phyloP scores from a whole-genome alignment of 2,888 invertebrate species.

The Herminia tarsipennalis region DNA sequence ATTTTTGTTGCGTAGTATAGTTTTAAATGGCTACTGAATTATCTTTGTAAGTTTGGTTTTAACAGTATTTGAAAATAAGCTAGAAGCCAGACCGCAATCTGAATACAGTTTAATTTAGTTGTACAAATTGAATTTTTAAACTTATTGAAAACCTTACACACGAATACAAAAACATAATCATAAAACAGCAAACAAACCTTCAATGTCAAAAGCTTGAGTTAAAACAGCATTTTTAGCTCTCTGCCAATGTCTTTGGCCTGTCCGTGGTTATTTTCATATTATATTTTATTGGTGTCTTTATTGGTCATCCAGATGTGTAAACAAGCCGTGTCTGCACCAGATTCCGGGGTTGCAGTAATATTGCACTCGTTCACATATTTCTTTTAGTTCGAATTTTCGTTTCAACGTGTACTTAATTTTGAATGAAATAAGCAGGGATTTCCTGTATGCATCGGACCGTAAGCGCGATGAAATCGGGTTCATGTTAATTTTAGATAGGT shows the following conservation, averaged over 20 bases:
- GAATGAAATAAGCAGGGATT: slow-evolving; percentile 36
- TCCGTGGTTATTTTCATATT: slow-evolving; percentile 61
- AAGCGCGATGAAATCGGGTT: neutral
- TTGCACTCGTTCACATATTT: slow-evolving; percentile 49
- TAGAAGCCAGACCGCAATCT: no score
- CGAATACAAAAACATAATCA: no score
- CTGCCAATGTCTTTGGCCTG: slow-evolving; percentile 42
- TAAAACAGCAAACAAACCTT: slow-evolving; percentile 1
- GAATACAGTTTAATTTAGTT: no score
- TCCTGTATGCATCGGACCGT: no score
- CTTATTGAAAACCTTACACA: no score
- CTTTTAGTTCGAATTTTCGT: slow-evolving; percentile 39
- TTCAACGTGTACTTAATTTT: slow-evolving; percentile 40
- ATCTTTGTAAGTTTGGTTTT: no score
- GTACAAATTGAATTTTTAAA: no score
- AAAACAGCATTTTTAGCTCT: slow-evolving; percentile 20
- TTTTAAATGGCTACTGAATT: no score
- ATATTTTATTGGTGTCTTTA: slow-evolving; percentile 68
- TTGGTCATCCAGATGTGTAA: slow-evolving; percentile 74
- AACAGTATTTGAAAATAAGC: no score
- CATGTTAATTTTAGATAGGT: no score
- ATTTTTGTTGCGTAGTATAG: no score
- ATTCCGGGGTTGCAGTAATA: slow-evolving; percentile 53
- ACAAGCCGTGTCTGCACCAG: slow-evolving; percentile 55
- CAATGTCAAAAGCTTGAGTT: slow-evolving; percentile 29